A percentile compares a stretch with the other conserved stretches of the same genome.
phyloP scores from a whole-genome alignment of 1,140 invertebrate species.

The Sipha flava region DNA sequence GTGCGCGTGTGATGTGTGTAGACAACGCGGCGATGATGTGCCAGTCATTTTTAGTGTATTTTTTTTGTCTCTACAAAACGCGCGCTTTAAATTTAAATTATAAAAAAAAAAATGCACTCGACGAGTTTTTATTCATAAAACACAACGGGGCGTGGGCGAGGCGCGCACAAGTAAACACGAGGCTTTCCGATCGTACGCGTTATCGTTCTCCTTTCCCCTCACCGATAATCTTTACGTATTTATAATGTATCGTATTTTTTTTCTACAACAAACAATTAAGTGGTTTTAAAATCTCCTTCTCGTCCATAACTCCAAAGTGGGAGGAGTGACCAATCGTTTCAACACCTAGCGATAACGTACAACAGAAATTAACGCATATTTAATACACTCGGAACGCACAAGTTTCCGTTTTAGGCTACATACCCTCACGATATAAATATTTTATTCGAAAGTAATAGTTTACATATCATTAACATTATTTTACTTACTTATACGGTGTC shows the following conservation, averaged over 20 bases:
- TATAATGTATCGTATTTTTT: background rate
- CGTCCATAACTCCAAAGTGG: too few species aligned
- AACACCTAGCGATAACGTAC: background rate
- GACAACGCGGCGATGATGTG: slow-evolving; percentile 23
- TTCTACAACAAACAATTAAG: background rate
- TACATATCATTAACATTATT: too few species aligned
- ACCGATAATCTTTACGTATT: background rate
- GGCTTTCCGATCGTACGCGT: background rate
- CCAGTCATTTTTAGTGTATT: slow-evolving; percentile 25
- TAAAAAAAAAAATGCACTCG: background rate
- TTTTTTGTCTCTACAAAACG: slow-evolving; percentile 18
- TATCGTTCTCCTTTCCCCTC: background rate
- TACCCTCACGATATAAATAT: too few species aligned
- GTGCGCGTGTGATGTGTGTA: background rate
- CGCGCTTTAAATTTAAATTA: slow-evolving; percentile 19
- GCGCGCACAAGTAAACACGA: background rate
- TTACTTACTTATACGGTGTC: too few species aligned
- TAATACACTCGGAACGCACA: too few species aligned
- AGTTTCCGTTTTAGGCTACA: too few species aligned
- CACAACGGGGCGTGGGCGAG: slow-evolving; percentile 10
- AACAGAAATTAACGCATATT: background rate
- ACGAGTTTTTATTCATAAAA: slow-evolving; percentile 22
- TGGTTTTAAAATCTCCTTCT: background rate
- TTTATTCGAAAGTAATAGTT: too few species aligned
- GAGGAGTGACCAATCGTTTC: too few species aligned